Evolutionary conservation across 2,113 vertebrate species (phyloP).

Genomic region (Stegastes partitus): DNA sequence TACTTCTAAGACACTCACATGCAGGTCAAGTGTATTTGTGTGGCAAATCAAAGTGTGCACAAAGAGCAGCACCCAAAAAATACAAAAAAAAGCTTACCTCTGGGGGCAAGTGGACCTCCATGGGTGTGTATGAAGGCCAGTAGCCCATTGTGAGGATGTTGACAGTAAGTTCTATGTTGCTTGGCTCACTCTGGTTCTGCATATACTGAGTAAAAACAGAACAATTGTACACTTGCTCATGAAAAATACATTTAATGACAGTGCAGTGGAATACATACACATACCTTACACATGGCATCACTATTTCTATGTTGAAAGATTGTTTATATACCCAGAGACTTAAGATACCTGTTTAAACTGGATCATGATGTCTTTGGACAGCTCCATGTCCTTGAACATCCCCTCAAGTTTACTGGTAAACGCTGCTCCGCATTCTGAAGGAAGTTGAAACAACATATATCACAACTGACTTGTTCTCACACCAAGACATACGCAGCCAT

Average conservation of each 20-base stretch:
- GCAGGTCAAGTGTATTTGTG: neutral
- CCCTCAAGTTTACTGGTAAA: conserved; percentile 99
- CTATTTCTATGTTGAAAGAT: neutral
- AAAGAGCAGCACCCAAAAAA: neutral
- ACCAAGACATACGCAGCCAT: neutral
- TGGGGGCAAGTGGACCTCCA: conserved; percentile 97
- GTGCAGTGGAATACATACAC: neutral
- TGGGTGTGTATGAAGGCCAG: conserved; percentile 98
- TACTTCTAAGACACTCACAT: too few relatives aligned
- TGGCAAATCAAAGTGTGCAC: neutral
- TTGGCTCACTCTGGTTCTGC: conserved; percentile 97
- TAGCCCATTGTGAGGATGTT: conserved; percentile 99
- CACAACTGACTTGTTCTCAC: conserved; percentile 21
- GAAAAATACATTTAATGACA: neutral
- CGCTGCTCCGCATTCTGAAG: conserved; percentile 96
- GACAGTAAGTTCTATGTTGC: conserved; percentile 97
- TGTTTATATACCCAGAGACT: neutral
- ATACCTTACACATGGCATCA: neutral
- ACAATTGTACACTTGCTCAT: neutral
- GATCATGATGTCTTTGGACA: conserved; percentile 99
- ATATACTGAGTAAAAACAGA: conserved; percentile 88
- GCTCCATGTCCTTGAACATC: conserved; percentile 99
- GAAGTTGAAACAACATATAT: conserved; percentile 42
- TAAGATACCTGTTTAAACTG: conserved; percentile 94
- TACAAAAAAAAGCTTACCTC: conserved; percentile 87